Percentiles rank a stretch among this genome's conserved stretches.
Conservation (phyloP, 2,888 invertebrate species). For the Nomada ferruginata region DNA sequence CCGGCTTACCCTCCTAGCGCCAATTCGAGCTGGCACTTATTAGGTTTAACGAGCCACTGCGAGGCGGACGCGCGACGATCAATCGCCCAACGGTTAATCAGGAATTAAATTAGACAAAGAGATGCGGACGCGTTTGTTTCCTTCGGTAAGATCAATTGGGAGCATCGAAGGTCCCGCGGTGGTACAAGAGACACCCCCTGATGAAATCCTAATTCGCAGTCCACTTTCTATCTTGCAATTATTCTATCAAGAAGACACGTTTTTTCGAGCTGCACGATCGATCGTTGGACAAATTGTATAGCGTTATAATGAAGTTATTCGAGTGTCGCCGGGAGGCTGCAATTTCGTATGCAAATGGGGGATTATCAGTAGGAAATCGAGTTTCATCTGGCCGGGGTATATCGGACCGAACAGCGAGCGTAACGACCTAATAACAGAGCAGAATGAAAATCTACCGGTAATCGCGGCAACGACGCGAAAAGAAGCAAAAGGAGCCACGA, state of each 20-base stretch:
- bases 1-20: conserved; percentile 10
- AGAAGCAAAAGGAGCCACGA: background rate
- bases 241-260: background rate
- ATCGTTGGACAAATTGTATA: background rate
- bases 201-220: background rate
- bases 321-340: conserved; percentile 8
- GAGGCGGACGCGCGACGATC: conserved; percentile 28
- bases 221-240: background rate
- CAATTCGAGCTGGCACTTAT: conserved; percentile 27
- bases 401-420: conserved; percentile 1
- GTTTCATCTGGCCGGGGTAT: conserved; percentile 14
- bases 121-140: background rate
- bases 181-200: too few species aligned
- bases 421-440: conserved; percentile 34
- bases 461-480: background rate
- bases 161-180: background rate
- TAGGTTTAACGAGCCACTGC: conserved; percentile 31
- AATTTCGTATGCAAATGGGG: conserved; percentile 36
- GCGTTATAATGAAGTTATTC: conserved; percentile 24
- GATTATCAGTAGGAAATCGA: conserved; percentile 37
- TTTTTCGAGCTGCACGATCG: background rate
- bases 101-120: conserved; percentile 47
- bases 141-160: background rate
- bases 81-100: conserved; percentile 55
- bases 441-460: conserved; percentile 15